Percentiles rank a stretch among this genome's conserved stretches.
Evolutionary conservation across 2,113 vertebrate genomes (phyloP).

Genomic region (Eolophus roseicapilla): DNA sequence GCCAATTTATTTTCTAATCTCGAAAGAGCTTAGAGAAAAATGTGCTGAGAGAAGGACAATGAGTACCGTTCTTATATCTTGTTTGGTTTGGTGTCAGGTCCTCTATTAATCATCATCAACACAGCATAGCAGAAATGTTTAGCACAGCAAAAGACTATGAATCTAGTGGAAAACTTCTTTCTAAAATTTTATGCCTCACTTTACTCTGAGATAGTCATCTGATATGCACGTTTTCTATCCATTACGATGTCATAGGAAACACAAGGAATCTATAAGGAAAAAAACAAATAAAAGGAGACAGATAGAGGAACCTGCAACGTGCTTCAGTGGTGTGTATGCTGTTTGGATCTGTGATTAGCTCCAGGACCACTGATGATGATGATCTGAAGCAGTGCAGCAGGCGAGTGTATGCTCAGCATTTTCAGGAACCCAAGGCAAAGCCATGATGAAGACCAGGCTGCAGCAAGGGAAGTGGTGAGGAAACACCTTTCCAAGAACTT

Average conservation of each 20-base stretch:
- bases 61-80: neutral
- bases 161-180: neutral
- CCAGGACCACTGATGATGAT: fast-evolving
- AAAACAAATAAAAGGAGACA: neutral
- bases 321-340: neutral
- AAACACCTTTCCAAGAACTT: neutral
- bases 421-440: neutral
- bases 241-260: neutral
- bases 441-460: neutral
- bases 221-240: neutral
- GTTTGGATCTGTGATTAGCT: neutral
- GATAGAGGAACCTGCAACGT: neutral
- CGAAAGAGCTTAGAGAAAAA: neutral
- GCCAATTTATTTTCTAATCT: neutral
- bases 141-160: neutral
- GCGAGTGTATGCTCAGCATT: neutral
- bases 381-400: neutral
- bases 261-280: neutral
- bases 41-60: neutral
- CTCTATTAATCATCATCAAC: conserved; percentile 8
- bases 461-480: neutral
- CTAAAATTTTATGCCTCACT: neutral
- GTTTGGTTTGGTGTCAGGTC: neutral
- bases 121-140: neutral
- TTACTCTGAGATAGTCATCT: neutral